Evolutionary conservation across 2,888 invertebrate genomes (phyloP).

Genomic region (Labia minor): DNA sequence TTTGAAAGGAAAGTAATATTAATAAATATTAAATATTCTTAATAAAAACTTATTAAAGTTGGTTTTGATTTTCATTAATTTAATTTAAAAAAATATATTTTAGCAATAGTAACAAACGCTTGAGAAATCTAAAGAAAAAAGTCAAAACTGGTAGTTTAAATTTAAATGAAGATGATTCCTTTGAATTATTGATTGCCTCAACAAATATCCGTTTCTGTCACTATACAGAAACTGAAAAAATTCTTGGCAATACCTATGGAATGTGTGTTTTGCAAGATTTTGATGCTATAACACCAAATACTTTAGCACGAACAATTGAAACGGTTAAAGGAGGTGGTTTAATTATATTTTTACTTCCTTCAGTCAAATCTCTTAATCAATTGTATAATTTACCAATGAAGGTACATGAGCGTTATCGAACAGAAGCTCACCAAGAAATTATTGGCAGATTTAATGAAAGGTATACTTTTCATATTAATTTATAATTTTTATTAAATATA

Average conservation of each 20-base stretch:
- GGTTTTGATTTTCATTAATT: too few species aligned
- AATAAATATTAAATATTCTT: too few species aligned
- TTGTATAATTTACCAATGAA: constrained; percentile 97
- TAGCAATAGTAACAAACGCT: constrained; percentile 61
- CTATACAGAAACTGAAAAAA: constrained; percentile 94
- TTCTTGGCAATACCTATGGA: constrained; percentile 93
- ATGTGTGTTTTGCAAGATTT: constrained; percentile 91
- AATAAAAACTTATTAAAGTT: too few species aligned
- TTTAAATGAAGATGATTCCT: constrained; percentile 89
- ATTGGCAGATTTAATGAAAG: constrained; percentile 94
- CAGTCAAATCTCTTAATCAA: constrained; percentile 80
- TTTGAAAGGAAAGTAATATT: too few species aligned
- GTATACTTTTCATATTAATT: too few species aligned
- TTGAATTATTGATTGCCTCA: constrained; percentile 90
- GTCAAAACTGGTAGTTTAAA: constrained; percentile 78
- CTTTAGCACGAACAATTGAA: constrained; percentile 91
- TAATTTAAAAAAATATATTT: constrained; percentile 22
- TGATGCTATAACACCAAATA: constrained; percentile 94
- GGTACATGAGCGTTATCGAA: constrained; percentile 89
- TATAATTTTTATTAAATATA: not conserved
- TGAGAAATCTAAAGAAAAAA: constrained; percentile 55
- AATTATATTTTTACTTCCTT: constrained; percentile 74
- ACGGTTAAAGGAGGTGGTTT: constrained; percentile 97
- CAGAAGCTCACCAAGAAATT: constrained; percentile 86
- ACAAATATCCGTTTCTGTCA: constrained; percentile 96